Evolutionary conservation across 1,140 invertebrate genomes (phyloP).

Genomic region (silkworm (Bombyx mori)): DNA sequence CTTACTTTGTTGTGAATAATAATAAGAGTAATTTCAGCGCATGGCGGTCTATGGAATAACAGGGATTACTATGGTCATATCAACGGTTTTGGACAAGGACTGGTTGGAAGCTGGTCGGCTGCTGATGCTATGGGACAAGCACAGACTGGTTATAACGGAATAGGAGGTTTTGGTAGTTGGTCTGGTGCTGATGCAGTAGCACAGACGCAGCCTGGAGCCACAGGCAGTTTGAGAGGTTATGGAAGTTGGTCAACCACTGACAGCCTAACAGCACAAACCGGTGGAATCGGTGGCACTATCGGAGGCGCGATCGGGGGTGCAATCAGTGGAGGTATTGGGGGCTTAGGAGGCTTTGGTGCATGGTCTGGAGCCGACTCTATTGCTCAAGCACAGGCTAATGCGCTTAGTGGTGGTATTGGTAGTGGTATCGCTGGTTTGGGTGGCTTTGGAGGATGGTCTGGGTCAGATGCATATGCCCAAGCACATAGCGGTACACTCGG

Average conservation of each 20-base stretch:
- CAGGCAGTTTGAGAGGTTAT: constrained; percentile 2
- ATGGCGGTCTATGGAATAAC: no score
- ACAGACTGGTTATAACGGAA: background rate
- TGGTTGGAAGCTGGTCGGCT: no score
- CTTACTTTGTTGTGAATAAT: no score
- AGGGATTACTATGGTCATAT: background rate
- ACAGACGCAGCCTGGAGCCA: background rate
- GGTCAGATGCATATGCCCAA: background rate
- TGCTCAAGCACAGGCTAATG: constrained; percentile 1
- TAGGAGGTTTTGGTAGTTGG: constrained; percentile 6
- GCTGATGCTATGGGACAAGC: constrained; percentile 19
- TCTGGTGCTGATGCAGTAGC: background rate
- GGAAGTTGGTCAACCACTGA: background rate
- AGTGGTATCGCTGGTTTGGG: constrained; percentile 4
- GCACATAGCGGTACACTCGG: background rate
- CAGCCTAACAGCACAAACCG: constrained; percentile 6
- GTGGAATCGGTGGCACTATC: background rate
- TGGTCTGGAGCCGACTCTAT: constrained; percentile 3
- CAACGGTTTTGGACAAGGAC: background rate
- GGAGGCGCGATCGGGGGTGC: background rate
- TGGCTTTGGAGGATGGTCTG: constrained; percentile 5
- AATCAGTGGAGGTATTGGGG: constrained; percentile 3
- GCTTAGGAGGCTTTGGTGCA: constrained; percentile 6
- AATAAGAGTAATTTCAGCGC: no score
- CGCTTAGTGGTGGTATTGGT: constrained; percentile 5